Percentiles rank a stretch among this genome's conserved stretches.
Conservation (phyloP, 2,888 invertebrate genomes). For the Arrhopalites spinosus region DNA sequence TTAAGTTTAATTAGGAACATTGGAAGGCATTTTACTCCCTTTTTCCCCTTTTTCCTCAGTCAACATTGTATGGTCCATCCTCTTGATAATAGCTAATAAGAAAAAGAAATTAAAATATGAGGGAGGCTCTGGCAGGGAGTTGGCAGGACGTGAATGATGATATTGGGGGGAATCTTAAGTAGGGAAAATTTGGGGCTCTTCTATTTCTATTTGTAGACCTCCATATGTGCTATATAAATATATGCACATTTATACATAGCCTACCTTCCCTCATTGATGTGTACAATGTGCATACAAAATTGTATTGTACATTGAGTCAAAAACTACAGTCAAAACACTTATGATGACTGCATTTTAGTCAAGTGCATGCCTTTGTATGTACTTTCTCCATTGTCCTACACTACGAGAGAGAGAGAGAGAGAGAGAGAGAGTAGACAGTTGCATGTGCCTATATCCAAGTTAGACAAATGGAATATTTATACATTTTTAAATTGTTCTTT, state of each 20-base stretch:
- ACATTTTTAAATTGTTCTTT: not conserved
- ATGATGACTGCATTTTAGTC: no score
- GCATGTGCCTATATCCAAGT: not conserved
- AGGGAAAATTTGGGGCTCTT: not conserved
- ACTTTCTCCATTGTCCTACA: no score
- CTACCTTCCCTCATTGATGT: no score
- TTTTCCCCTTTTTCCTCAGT: constrained; percentile 13
- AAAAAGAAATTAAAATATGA: constrained; percentile 30
- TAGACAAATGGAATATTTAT: not conserved
- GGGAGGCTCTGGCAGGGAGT: constrained; percentile 6
- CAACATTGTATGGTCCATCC: constrained; percentile 16
- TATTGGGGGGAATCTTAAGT: not conserved
- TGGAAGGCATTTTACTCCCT: constrained; percentile 4
- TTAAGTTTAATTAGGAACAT: constrained; percentile 10
- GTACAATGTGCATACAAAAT: no score
- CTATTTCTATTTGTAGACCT: no score
- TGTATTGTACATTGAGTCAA: no score
- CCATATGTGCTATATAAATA: no score
- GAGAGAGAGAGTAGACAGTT: no score
- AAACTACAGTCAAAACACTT: no score
- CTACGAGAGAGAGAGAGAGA: no score
- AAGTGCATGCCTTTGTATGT: no score
- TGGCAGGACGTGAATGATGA: constrained; percentile 27
- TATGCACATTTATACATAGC: no score
- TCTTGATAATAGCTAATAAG: constrained; percentile 23